Evolutionary conservation across 1,140 invertebrate genomes (phyloP).

Genomic region (Olivierus martensii): DNA sequence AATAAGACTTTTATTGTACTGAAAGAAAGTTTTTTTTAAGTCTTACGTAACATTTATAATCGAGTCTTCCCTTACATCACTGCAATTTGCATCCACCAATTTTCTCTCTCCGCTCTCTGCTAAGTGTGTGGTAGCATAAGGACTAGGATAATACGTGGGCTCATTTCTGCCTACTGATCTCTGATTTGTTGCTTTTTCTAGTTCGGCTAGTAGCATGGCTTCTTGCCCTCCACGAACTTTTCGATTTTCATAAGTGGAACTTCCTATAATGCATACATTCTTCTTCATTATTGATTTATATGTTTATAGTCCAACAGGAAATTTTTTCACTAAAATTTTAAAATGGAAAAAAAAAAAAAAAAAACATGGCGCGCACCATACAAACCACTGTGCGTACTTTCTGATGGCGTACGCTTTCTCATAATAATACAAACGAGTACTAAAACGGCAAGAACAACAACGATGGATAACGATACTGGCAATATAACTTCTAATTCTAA

Average conservation of each 20-base stretch:
- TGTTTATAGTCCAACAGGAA: neutral
- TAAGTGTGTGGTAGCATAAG: constrained; percentile 17
- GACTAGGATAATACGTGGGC: constrained; percentile 12
- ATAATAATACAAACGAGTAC: constrained; percentile 15
- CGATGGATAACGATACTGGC: constrained; percentile 9
- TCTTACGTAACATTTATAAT: neutral
- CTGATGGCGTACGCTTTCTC: constrained; percentile 7
- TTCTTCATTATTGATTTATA: neutral
- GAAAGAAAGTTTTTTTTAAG: neutral
- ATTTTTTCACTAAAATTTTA: neutral
- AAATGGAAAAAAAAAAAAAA: too few relatives aligned
- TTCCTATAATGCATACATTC: neutral
- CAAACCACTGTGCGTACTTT: neutral
- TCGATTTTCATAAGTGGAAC: constrained; percentile 8
- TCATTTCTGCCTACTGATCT: constrained; percentile 4
- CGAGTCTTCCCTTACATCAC: neutral
- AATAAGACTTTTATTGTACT: too few relatives aligned
- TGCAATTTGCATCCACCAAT: constrained; percentile 6
- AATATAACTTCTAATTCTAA: constrained; percentile 17
- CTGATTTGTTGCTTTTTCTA: constrained; percentile 12
- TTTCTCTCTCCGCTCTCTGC: constrained; percentile 9
- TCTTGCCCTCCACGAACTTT: constrained; percentile 3
- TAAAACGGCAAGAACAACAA: constrained; percentile 14
- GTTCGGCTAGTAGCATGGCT: constrained; percentile 7
- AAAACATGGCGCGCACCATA: too few relatives aligned